phyloP scores from a whole-genome alignment of 2,113 vertebrate species.

The Podarcis muralis region DNA sequence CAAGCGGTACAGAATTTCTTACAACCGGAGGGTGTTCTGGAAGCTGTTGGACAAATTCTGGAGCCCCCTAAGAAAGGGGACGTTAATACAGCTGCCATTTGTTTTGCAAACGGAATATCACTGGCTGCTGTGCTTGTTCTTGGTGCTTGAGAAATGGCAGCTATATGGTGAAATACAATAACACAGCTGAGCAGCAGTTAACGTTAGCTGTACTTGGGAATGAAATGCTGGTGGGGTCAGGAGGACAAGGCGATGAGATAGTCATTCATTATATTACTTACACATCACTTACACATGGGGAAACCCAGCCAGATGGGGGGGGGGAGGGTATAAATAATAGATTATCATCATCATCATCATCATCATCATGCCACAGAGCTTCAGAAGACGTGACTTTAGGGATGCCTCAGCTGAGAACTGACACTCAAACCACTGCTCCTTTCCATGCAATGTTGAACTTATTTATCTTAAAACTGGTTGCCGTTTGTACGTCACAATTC shows the following conservation, averaged over 20 bases:
- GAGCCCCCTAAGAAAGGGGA: background rate
- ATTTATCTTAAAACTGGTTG: background rate
- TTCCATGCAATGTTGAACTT: background rate
- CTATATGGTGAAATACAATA: conserved; percentile 16
- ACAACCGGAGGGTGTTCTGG: background rate
- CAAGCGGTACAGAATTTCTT: conserved; percentile 21
- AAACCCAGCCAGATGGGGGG: too few species aligned
- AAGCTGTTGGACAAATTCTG: conserved; percentile 10
- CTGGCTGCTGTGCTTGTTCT: conserved; percentile 10
- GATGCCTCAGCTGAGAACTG: background rate
- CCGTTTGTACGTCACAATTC: background rate
- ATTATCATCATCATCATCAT: too few species aligned
- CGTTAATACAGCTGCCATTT: conserved; percentile 29
- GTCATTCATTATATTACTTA: background rate
- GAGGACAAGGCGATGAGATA: background rate
- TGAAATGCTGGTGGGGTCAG: background rate
- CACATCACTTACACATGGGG: too few species aligned
- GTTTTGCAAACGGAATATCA: conserved; percentile 20
- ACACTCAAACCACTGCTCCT: background rate
- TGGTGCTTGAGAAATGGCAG: background rate
- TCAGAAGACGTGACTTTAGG: background rate
- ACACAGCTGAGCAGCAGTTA: background rate
- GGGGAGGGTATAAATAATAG: too few species aligned
- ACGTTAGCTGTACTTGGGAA: background rate
- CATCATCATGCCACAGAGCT: background rate